Percentiles rank a stretch among this genome's conserved stretches.
phyloP scores from a whole-genome alignment of 2,888 invertebrate genomes.

The Agrilus cyanescens region DNA sequence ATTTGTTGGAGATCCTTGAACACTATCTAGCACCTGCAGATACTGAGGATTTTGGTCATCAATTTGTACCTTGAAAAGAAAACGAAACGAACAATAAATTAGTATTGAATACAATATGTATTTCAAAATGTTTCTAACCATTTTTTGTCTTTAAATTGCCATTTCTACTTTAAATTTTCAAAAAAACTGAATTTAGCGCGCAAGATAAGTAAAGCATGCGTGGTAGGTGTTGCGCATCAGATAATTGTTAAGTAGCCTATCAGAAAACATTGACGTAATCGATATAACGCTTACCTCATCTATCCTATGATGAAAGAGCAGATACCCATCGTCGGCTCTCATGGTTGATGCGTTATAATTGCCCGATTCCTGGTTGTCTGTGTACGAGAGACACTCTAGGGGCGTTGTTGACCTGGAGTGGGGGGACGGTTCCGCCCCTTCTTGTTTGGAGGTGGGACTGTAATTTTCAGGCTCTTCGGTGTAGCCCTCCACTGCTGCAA shows the following conservation, averaged over 20 bases:
- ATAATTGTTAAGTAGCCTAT: no score
- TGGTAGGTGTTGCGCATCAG: no score
- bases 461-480: slow-evolving; percentile 24
- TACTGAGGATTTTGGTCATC: slow-evolving; percentile 29
- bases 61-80: slow-evolving; percentile 18
- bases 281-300: slow-evolving; percentile 24
- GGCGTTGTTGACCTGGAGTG: slow-evolving; percentile 31
- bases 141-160: no score
- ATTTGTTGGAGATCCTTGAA: slow-evolving; percentile 21
- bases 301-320: slow-evolving; percentile 20
- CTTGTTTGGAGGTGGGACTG: slow-evolving; percentile 31
- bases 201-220: no score
- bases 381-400: slow-evolving; percentile 27
- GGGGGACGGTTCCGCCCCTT: slow-evolving; percentile 32
- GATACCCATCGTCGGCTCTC: slow-evolving; percentile 25
- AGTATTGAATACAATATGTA: no score
- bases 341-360: slow-evolving; percentile 24
- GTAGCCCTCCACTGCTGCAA: slow-evolving; percentile 17
- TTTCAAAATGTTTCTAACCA: no score
- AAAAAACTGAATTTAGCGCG: no score
- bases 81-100: no score
- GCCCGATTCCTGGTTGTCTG: slow-evolving; percentile 23
- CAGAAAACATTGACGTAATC: slow-evolving; percentile 3
- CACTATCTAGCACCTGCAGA: slow-evolving; percentile 25
- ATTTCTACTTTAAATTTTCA: no score